Evolutionary conservation across 2,888 invertebrate genomes (phyloP), one percentile per base, ranked within the genome.

Genomic region (Andrena bucephala): DNA sequence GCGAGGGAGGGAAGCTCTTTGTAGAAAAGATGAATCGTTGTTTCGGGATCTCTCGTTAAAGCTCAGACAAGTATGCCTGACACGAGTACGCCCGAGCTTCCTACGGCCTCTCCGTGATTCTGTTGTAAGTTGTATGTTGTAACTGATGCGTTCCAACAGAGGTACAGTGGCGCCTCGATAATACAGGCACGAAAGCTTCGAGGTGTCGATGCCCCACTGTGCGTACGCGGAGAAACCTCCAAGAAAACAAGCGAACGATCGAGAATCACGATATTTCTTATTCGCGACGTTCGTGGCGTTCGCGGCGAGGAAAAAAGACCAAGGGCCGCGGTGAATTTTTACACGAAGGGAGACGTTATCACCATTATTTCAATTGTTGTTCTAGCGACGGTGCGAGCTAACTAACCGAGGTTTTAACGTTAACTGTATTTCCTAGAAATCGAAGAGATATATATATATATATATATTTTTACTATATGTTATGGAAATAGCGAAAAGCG

Each of bases 401-500:
- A 81, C 65, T 83, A 77, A 88, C 78, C 76, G 85, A 80, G 81
- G 86, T 86, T 83, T 81, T 85, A 86, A 87, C 81, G 80, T 68
- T 85, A 87, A 87, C 78, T 68, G 87, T 90, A 87, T 89, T 90
- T 87, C 85, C 81, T 88, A 89, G 84, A 85, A 87, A 89, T 89
- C 81, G 86, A 87, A 90, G 89, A 92, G 88, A 92, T 75, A 73
- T 67, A 29, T 69, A 69, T 57, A 68, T 27, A 29, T 54, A 36
- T 59, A 57, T 59, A 69, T 54, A 69, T 91, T 91, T 92, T 91
- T 91, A 91, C 86, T 91, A 86, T 42, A 42, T 89, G 88, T 86
- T 85, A 83, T 71, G 80, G 85, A 89, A 88, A 85, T 81, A 70
- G 70, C 60, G 68, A 80, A 74, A 83, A 72, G 66, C 54, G 71